A percentile compares a stretch with the other conserved stretches of the same genome.
Conservation (phyloP, 2,113 vertebrate species). For the Corapipo altera region DNA sequence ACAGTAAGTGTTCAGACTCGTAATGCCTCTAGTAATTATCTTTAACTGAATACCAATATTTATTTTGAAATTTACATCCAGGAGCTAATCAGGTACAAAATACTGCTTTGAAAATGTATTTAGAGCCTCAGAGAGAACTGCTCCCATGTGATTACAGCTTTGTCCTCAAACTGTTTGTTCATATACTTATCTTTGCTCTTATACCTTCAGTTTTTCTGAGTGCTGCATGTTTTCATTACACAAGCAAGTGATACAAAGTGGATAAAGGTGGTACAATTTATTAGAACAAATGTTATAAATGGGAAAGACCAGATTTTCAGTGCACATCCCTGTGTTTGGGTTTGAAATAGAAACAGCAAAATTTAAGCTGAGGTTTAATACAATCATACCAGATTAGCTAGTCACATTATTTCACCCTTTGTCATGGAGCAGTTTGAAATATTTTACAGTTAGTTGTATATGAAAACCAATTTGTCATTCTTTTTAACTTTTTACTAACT, state of each 20-base stretch:
- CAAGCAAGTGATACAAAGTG: neutral
- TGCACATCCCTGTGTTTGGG: neutral
- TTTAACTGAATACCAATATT: conserved; percentile 19
- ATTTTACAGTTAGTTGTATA: neutral
- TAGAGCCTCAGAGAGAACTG: neutral
- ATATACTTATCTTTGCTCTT: neutral
- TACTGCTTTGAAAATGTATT: neutral
- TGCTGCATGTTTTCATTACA: neutral
- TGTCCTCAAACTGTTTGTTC: neutral
- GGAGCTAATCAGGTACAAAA: conserved; percentile 8
- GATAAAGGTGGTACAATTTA: neutral
- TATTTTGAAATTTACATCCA: conserved; percentile 23
- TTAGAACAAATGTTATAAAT: neutral
- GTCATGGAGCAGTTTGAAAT: neutral
- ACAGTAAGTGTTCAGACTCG: neutral
- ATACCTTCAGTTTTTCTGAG: neutral
- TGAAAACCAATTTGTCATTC: neutral
- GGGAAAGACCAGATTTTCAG: neutral
- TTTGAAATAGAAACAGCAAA: neutral
- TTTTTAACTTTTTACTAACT: neutral
- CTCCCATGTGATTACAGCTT: neutral
- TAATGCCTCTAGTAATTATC: conserved; percentile 7
- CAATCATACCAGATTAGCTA: neutral
- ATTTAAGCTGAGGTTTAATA: neutral
- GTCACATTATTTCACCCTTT: neutral